Base-by-base conservation (phyloP, 2,113 vertebrate genomes). In the Varanus salvator region DNA sequence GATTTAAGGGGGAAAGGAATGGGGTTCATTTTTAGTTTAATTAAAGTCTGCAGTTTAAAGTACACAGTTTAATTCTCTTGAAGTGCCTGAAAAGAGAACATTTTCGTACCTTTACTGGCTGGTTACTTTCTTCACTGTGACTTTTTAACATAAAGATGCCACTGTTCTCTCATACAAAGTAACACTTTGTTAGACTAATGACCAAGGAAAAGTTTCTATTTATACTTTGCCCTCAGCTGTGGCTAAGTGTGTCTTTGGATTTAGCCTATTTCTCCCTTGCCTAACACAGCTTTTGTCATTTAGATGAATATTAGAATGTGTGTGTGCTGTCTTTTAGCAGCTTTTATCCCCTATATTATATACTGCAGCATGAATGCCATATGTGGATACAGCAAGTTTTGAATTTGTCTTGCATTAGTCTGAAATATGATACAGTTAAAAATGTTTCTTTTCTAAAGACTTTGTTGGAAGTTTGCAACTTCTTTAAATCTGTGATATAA, bases 81-180 rank as follows among this genome's bases (percentile, higher is more conserved):
- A 8, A 52, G 27, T 31, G 6, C 6, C 66, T 25, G 6, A 44
- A 34, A 71, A 90, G 84, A 90, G 87, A 91, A 92, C 44, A 90
- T 66, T 92, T 84, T 68, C 60, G 60, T 74, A 57, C 81, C 89
- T 74, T 34, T 76, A 90, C 85, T 21, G 27, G 57, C 48, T 88
- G 69, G 77, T 80, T 90, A 78, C 87, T 84, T 87, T 50, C 54
- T 21, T 54, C 8, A 3, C 0, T 0, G 19, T 84, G 91, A 89
- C 82, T 90, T 89, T 77, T 60, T 84, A 52, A 86, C 27, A 90
- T 87, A 92, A 1, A 17, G 86, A 91, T 90, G 82, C 23, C 87
- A 60, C 25, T 71, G 82, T 81, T 85, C 8, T 84, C 82, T 90
- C 0, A 0, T 34, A 78, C 57, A 87, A 8, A 78, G 90, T 54